Conservation (phyloP, 92 coral and sea anemone genomes). For the Umimayanthus chanpuru region DNA sequence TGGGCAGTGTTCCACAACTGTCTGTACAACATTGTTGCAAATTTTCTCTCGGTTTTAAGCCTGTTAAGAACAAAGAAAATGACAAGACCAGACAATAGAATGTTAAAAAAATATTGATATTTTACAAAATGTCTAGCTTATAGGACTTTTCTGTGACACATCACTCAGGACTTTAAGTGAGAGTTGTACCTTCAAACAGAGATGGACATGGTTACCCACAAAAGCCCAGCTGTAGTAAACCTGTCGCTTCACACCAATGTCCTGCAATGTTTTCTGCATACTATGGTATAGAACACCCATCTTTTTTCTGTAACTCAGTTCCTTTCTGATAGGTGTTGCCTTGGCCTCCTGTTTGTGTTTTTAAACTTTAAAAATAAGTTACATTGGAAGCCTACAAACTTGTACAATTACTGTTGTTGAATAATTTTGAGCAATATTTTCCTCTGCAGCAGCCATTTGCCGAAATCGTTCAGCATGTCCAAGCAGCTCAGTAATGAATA, state of each 20-base stretch:
- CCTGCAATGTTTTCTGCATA: constrained; percentile 5
- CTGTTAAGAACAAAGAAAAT: background rate
- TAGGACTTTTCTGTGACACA: too few relatives aligned
- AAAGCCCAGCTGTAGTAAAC: constrained; percentile 26
- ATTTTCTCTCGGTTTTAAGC: background rate
- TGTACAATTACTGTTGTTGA: background rate
- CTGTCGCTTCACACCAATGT: constrained; percentile 14
- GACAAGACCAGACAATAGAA: too few relatives aligned
- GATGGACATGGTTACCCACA: constrained; percentile 41
- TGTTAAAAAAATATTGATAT: too few relatives aligned
- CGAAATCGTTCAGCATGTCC: background rate
- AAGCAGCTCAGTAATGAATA: background rate
- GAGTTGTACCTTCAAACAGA: constrained; percentile 30
- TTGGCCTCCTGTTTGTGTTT: constrained; percentile 8
- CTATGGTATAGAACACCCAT: background rate
- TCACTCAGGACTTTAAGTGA: too few relatives aligned
- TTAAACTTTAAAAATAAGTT: too few relatives aligned
- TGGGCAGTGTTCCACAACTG: constrained; percentile 14
- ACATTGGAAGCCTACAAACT: too few relatives aligned
- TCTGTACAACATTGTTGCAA: background rate
- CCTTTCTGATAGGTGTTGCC: constrained; percentile 3
- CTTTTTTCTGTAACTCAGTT: background rate
- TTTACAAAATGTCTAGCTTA: too few relatives aligned
- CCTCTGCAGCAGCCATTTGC: background rate
- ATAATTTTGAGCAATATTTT: background rate